Percentiles rank a stretch among this genome's conserved stretches.
Conservation (phyloP, 2,797 vertebrate genomes). For the Heliangelus exortis region DNA sequence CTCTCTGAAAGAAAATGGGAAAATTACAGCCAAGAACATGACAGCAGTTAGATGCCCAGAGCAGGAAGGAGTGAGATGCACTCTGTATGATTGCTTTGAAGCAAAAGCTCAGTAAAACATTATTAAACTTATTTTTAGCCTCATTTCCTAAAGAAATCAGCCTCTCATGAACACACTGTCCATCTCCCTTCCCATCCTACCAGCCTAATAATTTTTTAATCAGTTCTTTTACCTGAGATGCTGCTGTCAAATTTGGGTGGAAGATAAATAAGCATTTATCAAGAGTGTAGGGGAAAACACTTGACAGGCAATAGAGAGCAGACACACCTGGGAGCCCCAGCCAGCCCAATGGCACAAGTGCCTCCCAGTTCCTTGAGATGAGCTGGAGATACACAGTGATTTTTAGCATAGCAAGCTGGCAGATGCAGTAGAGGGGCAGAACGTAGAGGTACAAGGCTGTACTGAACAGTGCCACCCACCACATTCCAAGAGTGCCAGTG, state of each 20-base stretch:
- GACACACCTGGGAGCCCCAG: neutral
- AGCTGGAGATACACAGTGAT: neutral
- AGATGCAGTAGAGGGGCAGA: neutral
- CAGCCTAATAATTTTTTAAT: constrained; percentile 29
- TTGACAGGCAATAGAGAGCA: neutral
- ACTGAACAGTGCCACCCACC: neutral
- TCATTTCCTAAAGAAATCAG: constrained; percentile 23
- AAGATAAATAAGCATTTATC: neutral
- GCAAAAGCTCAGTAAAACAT: constrained; percentile 23
- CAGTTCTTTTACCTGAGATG: neutral
- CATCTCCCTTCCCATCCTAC: neutral
- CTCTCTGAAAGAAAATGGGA: constrained; percentile 11
- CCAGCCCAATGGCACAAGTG: rapidly evolving
- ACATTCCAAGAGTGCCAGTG: neutral
- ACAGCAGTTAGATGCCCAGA: neutral
- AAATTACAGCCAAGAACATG: constrained; percentile 41
- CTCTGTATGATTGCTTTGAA: constrained; percentile 27
- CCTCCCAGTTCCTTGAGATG: neutral
- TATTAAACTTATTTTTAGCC: constrained; percentile 48
- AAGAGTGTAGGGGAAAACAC: neutral
- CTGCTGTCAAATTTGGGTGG: neutral
- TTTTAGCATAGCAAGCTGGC: neutral
- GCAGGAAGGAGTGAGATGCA: neutral
- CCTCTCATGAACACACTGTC: neutral
- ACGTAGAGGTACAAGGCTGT: neutral